Base-by-base conservation (phyloP, 2,888 invertebrate species). In the Venusia cambrica region DNA sequence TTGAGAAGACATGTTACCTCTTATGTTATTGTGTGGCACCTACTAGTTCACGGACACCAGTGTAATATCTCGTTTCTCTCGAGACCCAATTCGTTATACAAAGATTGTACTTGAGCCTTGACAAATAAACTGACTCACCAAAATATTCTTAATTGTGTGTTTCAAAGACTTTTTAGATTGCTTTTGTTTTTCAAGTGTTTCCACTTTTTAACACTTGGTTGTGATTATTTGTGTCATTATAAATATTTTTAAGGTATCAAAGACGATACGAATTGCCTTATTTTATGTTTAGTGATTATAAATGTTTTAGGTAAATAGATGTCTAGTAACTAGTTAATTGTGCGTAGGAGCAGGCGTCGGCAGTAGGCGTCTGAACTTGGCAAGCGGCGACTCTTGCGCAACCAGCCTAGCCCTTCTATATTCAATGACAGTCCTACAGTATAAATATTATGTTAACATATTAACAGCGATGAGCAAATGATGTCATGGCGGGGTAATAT, bases 291-390 rank as follows among this genome's bases (percentile, higher is more conserved):
- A 34, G 19, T 26, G 34, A 38, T 22, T 26, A 32, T 32, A 35
- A 37, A 13, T 27, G 39, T 29, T 44, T 32, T 48, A 48, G 47
- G 26, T 52, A 31, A 35, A 55, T 49, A 50, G 55, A 51, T 43
- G 45, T 47, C 48, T 49, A 53, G 48, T 50, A 48, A 44, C 48
- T 60, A 57, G 54, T 50, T 51, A 45, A 45, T 38, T 48, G 24
- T 45, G 66, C 71, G 80, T 80, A 71, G 84, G 80, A 59, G 67
- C 62, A 49, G 73, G 65, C 61, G 61, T 63, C 54, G 51, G 81
- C 76, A 11, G 40, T 40, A 70, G 84, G 80, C 69, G 74, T 51
- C 48, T 71, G 73, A 73, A 68, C 78, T 79, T 80, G 81, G 78
- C 73, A 67, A 57, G 53, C 49, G 47, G 44, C 48, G 34, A 53